Evolutionary conservation across 2,797 vertebrate genomes (phyloP), one percentile per base, ranked within the genome.

Genomic region (Rhinichthys osculus): DNA sequence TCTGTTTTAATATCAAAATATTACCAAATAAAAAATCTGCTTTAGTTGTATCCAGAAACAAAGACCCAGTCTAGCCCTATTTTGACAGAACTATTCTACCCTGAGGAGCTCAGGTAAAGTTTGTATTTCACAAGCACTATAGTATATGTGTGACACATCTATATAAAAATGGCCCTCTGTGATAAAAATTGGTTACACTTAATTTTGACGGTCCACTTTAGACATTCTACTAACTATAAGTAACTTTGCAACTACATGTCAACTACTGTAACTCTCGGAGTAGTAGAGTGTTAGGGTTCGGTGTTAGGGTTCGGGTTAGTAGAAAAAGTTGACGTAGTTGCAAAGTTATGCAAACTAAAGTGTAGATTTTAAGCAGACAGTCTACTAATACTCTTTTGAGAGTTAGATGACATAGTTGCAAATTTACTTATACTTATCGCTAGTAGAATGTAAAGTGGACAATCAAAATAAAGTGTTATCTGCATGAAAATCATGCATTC

Each of bases 1-100:
- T 50, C 21, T 66, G 71, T 66, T 76, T 74, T 76, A 62, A 82
- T 66, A 66, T 66, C 13, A 76, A 83, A 64, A 74, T 83, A 16
- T 35, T 38, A 19, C 13, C 30, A 11, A 74, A 19, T 59, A 4
- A 82, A 82, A 81, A 57, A n/a, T 59, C 23, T 27, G 69, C 69
- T 82, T 59, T 44, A 30, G 50, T 57, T 77, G 10, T 11, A 40
- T 11, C 14, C 8, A 42, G 10, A 82, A 44, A 59, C n/a, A 11
- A 33, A 82, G 16, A 40, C 67, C 50, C 0, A 0, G 23, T 11
- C 16, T 27, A n/a, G 3, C 21, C 38, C 7, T 78, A 2, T 27
- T 27, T 62, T 62, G 57, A 42, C 23, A 5, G 23, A 35, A 40
- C 14, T 59, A 27, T 4, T 16, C 13, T 30, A 16, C 5, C 27